Base-by-base conservation (phyloP, 2,888 invertebrate species). In the Lymantria dispar region DNA sequence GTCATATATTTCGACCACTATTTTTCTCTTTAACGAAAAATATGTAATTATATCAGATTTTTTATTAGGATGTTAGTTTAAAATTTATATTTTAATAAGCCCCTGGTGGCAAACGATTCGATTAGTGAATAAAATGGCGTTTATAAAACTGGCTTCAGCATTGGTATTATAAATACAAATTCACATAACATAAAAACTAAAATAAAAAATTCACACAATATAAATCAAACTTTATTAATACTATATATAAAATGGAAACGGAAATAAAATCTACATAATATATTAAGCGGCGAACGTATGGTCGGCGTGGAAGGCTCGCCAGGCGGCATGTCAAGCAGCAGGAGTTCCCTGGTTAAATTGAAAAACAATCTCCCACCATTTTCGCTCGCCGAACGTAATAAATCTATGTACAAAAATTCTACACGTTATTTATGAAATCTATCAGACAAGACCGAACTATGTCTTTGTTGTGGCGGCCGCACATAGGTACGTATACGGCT, bases 361-460 rank as follows among this genome's bases (percentile, higher is more conserved):
- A 91, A 92, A 91, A 92, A 92, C 91, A 90, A 91, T 90, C 91
- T 90, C 90, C 89, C 86, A 85, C 88, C 87, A 91, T 90, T 91
- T 91, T 91, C 88, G 87, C 88, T 84, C 84, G 84, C 82, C 85
- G 86, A 86, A 83, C 84, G 87, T 89, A 89, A 91, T 91, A 91
- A 91, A 91, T 91, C 91, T 91, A 91, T 90, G 91, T 91, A 91
- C 88, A 89, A 88, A 90, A 90, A 90, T 89, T 87, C 85, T 87
- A 88, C 89, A 85, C 86, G 83, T 85, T 90, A 89, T 91, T 91
- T 90, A 88, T 91, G 84, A 89, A 91, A 90, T 87, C 84, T 88
- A 89, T 88, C 83, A 72, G 75, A 77, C 74, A 70, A 72, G 72
- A 68, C 71, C 76, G 76, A 82, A 84, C 83, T 84, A 78, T 83